Conservation (phyloP, 2,797 vertebrate species). For the Simalia tracyae region DNA sequence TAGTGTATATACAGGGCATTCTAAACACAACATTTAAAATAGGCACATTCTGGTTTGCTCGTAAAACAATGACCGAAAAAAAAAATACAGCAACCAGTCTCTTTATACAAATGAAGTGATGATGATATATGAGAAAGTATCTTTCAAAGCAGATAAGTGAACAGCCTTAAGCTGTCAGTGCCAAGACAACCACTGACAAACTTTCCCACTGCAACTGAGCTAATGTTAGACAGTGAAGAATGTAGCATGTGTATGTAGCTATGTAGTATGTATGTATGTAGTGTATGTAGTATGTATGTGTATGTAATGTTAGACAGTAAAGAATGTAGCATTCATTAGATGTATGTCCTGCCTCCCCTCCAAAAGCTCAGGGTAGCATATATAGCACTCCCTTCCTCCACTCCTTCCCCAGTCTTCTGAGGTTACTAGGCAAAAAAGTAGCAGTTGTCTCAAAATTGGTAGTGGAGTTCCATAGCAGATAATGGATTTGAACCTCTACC, state of each 20-base stretch:
- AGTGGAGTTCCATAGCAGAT: neutral
- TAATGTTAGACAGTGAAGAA: neutral
- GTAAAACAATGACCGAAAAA: neutral
- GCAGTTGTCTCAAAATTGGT: neutral
- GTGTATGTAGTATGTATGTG: no score
- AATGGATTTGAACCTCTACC: neutral
- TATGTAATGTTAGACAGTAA: neutral
- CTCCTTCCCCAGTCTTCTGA: neutral
- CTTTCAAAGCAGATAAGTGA: neutral
- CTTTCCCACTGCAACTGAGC: neutral
- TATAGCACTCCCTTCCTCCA: neutral
- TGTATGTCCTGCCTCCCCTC: neutral
- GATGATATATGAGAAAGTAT: neutral
- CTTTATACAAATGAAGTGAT: neutral
- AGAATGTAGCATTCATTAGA: neutral
- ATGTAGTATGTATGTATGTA: no score
- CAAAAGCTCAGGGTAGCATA: neutral
- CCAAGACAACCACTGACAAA: neutral
- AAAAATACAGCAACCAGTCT: neutral
- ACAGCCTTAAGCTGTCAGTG: neutral
- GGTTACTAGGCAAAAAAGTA: neutral
- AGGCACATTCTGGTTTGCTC: neutral
- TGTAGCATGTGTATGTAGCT: no score
- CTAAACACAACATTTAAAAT: constrained; percentile 31
- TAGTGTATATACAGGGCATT: neutral